Conservation (phyloP, 2,797 vertebrate genomes). For the Ptychadena robeensis region DNA sequence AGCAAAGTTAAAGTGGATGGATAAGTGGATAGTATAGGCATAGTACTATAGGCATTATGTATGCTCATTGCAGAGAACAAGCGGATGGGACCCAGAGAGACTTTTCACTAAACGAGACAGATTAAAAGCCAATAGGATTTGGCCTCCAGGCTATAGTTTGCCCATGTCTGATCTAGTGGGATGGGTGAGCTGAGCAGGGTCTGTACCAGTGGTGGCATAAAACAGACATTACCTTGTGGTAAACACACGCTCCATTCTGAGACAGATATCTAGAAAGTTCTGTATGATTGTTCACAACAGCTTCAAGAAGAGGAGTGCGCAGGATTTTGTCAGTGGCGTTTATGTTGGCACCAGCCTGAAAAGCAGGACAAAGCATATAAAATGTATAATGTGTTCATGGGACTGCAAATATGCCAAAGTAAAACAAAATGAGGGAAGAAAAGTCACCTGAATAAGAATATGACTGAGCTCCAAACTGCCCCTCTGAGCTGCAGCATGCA, state of each 20-base stretch:
- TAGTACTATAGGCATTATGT: no score
- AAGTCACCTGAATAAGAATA: constrained; percentile 84
- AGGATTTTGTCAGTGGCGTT: constrained; percentile 87
- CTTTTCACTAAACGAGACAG: no score
- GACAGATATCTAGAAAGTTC: constrained; percentile 85
- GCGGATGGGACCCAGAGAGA: no score
- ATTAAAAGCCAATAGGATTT: no score
- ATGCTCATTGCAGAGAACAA: no score
- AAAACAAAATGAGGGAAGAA: neutral
- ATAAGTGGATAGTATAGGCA: no score
- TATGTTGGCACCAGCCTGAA: constrained; percentile 87
- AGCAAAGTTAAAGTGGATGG: no score
- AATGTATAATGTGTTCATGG: neutral
- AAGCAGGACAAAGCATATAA: neutral
- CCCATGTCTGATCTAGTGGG: no score
- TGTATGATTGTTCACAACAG: constrained; percentile 86
- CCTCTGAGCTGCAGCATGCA: constrained; percentile 89
- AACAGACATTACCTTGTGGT: constrained; percentile 77
- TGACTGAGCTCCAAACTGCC: constrained; percentile 89
- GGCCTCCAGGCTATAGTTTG: no score
- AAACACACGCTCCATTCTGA: constrained; percentile 84
- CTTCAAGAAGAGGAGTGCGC: constrained; percentile 89
- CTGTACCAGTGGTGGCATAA: neutral
- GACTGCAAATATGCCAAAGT: neutral
- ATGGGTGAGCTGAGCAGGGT: neutral